These are phyloP conservation scores for Melanerpes formicivorus DNA, from an alignment of 2,113 vertebrate species.

Conservation along the genomic window DNA sequence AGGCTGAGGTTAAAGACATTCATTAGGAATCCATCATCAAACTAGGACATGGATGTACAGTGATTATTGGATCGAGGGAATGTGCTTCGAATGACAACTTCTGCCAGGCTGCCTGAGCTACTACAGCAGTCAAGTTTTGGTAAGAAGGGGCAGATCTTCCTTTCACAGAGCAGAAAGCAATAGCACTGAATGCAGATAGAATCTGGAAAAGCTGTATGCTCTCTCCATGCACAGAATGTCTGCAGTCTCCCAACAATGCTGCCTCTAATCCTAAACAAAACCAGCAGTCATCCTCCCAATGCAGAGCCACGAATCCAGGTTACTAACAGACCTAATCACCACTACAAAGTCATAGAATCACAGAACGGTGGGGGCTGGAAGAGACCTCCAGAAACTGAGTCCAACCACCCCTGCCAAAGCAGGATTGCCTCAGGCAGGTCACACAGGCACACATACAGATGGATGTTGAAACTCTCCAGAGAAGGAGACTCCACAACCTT, in stretches of 20 bases:
- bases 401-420: no score
- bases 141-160: background rate
- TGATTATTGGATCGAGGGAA: background rate
- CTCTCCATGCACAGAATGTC: background rate
- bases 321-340: background rate
- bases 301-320: background rate
- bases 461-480: no score
- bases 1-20: constrained; percentile 43
- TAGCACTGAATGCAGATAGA: background rate
- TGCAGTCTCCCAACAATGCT: background rate
- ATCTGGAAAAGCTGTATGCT: background rate
- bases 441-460: no score
- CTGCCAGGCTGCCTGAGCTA: background rate
- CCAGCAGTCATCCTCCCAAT: background rate
- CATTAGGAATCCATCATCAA: constrained; percentile 49
- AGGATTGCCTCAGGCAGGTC: no score
- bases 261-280: background rate
- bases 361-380: no score
- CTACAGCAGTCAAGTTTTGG: background rate
- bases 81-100: background rate
- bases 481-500: no score
- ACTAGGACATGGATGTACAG: constrained; percentile 24
- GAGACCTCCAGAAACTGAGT: no score
- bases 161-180: background rate
- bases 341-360: background rate